Base-by-base conservation (phyloP, 2,888 invertebrate genomes). In the Diplazon laetatorius region DNA sequence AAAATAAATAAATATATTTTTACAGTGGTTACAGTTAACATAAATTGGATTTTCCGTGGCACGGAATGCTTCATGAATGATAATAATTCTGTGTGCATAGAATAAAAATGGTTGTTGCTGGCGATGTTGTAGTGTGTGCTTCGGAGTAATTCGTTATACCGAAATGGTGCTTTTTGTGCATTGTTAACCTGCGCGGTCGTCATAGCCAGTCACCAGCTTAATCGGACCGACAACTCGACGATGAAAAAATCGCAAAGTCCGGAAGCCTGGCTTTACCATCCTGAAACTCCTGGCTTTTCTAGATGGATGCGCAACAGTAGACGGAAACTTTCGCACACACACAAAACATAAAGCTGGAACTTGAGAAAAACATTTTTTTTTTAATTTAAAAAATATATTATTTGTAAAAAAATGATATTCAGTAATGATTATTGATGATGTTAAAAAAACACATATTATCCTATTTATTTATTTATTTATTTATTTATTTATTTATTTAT, bases 261-360 rank as follows among this genome's bases (percentile, higher is more conserved):
- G 22, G 62, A 52, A 44, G 63, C 72, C 46, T 14, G 63, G 72
- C 72, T 72, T 72, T 65, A 63, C 14, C 44, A 63, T 72, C 14
- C 20, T 46, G n/a, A 16, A 65, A 72, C 57, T 57, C 52, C 16
- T 63, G 44, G 71, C 63, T 72, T 65, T 46, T 37, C 16, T 46
- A 48, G 55, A 57, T 16, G 37, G 50, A 65, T 50, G 50, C 20
- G 50, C 65, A 50, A 50, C 65, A 39, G 22, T 65, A 50, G 65
- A 65, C 50, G 65, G 9, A 50, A 50, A 44, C 5, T 1, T 37
- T 50, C 22, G 65, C 50, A 37, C 50, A 65, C 30, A 14, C 52
- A 30, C 25, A 6, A 30, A 8, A 62, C 30, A 62, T 46, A 25
- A 18, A 37, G 0, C 8, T n/a, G n/a, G n/a, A 37, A 37, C 12